Evolutionary conservation across 2,113 vertebrate genomes (phyloP).

Genomic region (Psettodes erumei): DNA sequence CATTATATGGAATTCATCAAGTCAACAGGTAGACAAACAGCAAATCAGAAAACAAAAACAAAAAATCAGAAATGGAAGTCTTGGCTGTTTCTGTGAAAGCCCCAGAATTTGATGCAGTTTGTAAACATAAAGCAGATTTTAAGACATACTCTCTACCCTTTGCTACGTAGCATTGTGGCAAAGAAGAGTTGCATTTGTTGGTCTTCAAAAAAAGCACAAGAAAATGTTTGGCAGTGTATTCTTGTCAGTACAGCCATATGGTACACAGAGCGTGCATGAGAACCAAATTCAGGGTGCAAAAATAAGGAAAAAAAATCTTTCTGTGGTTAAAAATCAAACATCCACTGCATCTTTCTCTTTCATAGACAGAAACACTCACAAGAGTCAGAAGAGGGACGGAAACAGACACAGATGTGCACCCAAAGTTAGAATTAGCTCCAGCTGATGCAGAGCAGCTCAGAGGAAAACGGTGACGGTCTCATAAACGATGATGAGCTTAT

Average conservation of each 20-base stretch:
- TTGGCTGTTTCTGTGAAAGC: neutral
- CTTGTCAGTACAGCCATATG: slow-evolving; percentile 7
- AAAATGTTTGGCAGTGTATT: neutral
- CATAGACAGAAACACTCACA: slow-evolving; percentile 27
- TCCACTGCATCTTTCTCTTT: neutral
- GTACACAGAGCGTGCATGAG: neutral
- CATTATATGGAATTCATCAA: neutral
- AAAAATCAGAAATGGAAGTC: neutral
- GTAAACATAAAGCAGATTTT: neutral
- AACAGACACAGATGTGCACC: slow-evolving; percentile 40
- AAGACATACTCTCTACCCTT: neutral
- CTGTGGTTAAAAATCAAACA: neutral
- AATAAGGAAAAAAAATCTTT: slow-evolving; percentile 5
- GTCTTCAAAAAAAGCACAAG: neutral
- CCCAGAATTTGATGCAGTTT: neutral
- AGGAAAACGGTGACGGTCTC: neutral
- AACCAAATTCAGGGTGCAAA: neutral
- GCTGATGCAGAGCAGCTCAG: slow-evolving; percentile 2
- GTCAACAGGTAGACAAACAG: neutral
- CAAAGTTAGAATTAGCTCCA: neutral
- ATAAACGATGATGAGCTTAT: neutral
- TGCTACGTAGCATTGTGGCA: neutral
- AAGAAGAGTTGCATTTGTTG: neutral
- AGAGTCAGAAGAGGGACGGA: slow-evolving; percentile 3
- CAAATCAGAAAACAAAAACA: neutral